Percentiles rank a stretch among this genome's conserved stretches.
These are phyloP conservation scores for Cercopithecus petaurista DNA, from an alignment of 2,797 vertebrate genomes.

Conservation along the genomic window DNA sequence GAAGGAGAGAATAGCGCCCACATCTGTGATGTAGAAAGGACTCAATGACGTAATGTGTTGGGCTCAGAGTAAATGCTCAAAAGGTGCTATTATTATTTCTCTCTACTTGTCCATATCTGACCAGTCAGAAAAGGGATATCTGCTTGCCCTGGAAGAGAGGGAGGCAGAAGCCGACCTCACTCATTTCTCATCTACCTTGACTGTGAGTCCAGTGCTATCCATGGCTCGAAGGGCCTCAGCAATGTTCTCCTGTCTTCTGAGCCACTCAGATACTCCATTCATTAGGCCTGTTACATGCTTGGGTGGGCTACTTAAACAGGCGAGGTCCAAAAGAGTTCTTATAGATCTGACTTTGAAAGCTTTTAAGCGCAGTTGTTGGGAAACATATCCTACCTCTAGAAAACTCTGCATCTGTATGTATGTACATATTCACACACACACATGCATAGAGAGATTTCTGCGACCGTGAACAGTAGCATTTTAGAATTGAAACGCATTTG, in stretches of 20 bases:
- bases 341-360: neutral
- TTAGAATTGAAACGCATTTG: neutral
- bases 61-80: neutral
- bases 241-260: neutral
- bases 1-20: neutral
- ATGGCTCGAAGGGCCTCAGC: neutral
- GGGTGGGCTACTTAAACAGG: neutral
- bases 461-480: neutral
- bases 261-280: neutral
- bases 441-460: neutral
- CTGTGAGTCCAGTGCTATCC: neutral
- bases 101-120: rapidly evolving
- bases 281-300: neutral
- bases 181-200: neutral
- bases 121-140: neutral
- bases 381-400: neutral
- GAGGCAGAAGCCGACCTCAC: neutral
- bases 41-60: rapidly evolving
- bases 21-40: neutral
- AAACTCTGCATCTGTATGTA: neutral
- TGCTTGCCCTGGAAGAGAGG: neutral
- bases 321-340: neutral
- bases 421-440: neutral
- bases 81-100: neutral
- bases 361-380: neutral